phyloP scores from a whole-genome alignment of 2,797 vertebrate genomes.

The Periophthalmus magnuspinnatus region DNA sequence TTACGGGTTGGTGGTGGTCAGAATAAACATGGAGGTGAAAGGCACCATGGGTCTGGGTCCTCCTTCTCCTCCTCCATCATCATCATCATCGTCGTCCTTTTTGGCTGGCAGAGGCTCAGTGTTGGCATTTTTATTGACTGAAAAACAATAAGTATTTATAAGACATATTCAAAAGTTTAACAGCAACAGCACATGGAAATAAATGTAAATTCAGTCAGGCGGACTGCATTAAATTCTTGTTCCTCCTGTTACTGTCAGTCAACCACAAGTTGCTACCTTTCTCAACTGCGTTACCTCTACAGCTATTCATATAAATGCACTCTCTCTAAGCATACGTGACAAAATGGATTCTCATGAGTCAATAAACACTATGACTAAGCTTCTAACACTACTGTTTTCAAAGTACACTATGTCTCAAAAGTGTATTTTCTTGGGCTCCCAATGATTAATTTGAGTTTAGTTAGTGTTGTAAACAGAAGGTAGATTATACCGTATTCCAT shows the following conservation, averaged over 20 bases:
- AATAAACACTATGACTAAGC: too few relatives aligned
- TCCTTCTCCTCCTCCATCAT: slow-evolving; percentile 82
- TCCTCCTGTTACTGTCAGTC: neutral
- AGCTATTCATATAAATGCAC: too few relatives aligned
- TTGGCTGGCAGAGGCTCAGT: slow-evolving; percentile 88
- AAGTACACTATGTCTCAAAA: neutral
- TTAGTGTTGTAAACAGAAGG: too few relatives aligned
- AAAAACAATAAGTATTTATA: neutral
- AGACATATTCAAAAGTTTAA: neutral
- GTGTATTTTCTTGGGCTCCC: neutral
- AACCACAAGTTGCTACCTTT: neutral
- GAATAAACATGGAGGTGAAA: slow-evolving; percentile 96
- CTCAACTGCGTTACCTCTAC: too few relatives aligned
- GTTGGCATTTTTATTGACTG: slow-evolving; percentile 95
- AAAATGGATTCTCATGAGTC: too few relatives aligned
- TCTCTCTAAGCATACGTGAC: neutral
- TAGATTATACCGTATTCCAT: too few relatives aligned
- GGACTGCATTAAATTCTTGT: neutral
- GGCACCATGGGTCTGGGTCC: slow-evolving; percentile 93
- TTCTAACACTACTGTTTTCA: neutral
- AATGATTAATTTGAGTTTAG: too few relatives aligned
- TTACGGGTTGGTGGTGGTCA: slow-evolving; percentile 95
- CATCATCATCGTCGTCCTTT: slow-evolving; percentile 88
- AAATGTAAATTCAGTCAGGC: too few relatives aligned
- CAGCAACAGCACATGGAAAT: neutral